Evolutionary conservation across 1,140 invertebrate genomes (phyloP).

Genomic region (Phymorhynchus buccinoides): DNA sequence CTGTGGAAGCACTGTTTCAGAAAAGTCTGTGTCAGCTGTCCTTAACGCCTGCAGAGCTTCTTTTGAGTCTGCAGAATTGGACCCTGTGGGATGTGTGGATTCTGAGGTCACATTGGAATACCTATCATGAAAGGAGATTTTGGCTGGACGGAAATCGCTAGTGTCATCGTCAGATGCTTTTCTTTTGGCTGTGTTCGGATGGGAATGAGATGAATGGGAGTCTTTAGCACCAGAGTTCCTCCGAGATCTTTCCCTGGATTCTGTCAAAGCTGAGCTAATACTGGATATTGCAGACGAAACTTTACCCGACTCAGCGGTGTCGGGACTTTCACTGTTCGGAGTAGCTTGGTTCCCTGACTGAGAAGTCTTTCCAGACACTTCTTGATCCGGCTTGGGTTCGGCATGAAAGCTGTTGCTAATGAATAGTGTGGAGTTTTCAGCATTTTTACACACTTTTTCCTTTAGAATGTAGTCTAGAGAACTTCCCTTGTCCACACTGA

Average conservation of each 20-base stretch:
- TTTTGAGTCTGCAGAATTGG: conserved; percentile 28
- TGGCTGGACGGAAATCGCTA: conserved; percentile 18
- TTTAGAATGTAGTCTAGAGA: conserved; percentile 52
- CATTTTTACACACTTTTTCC: conserved; percentile 53
- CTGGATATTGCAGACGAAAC: conserved; percentile 41
- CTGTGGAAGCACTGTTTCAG: conserved; percentile 24
- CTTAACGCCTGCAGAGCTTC: neutral
- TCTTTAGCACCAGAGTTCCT: conserved; percentile 31
- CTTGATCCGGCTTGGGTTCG: conserved; percentile 40
- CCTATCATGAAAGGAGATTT: conserved; percentile 5
- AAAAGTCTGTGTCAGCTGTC: neutral
- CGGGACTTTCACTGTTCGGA: conserved; percentile 20
- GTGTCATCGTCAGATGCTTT: conserved; percentile 37
- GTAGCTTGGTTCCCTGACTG: conserved; percentile 24
- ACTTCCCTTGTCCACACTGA: conserved; percentile 49
- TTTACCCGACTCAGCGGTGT: conserved; percentile 25
- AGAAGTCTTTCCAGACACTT: conserved; percentile 32
- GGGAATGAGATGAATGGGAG: conserved; percentile 26
- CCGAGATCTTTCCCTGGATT: neutral
- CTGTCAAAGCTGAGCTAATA: conserved; percentile 41
- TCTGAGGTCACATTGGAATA: neutral
- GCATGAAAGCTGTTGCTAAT: conserved; percentile 54
- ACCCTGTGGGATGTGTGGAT: neutral
- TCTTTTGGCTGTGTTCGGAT: conserved; percentile 37
- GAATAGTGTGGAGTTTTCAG: conserved; percentile 48